Evolutionary conservation across 2,888 invertebrate genomes (phyloP).

Genomic region (Habroteleia sp.): DNA sequence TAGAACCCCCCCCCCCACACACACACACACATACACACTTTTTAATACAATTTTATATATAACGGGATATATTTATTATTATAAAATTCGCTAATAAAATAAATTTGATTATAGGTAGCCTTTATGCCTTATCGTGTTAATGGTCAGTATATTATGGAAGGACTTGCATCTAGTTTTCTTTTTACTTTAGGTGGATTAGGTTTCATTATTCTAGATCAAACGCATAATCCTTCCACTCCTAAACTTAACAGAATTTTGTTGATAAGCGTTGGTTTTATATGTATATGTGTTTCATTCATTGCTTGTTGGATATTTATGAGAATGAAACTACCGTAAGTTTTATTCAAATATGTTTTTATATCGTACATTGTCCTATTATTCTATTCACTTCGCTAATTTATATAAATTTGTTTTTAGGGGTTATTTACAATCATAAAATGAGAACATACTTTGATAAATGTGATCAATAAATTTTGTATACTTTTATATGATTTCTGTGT

Average conservation of each 20-base stretch:
- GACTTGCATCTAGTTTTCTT: constrained; percentile 97
- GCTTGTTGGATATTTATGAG: constrained; percentile 99
- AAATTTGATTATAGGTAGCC: constrained; percentile 85
- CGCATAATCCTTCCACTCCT: constrained; percentile 93
- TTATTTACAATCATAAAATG: constrained; percentile 77
- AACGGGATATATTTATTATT: too few relatives aligned
- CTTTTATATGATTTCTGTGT: constrained; percentile 6
- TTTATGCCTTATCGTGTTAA: constrained; percentile 99
- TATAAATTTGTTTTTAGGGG: constrained; percentile 74
- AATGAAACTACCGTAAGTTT: constrained; percentile 93
- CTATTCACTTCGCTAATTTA: too few relatives aligned
- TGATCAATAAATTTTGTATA: constrained; percentile 22
- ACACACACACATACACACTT: too few relatives aligned
- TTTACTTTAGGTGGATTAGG: constrained; percentile 98
- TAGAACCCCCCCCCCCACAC: too few relatives aligned
- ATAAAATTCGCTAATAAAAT: too few relatives aligned
- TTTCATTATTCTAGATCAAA: constrained; percentile 97
- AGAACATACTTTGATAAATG: constrained; percentile 3
- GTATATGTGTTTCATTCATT: constrained; percentile 95
- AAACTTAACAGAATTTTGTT: constrained; percentile 95
- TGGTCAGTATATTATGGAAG: constrained; percentile 99
- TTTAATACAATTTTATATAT: too few relatives aligned
- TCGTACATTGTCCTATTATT: too few relatives aligned
- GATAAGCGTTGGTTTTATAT: constrained; percentile 94
- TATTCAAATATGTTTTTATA: too few relatives aligned